Evolutionary conservation across 2,888 invertebrate species (phyloP).

Genomic region (Crocallis elinguaria): DNA sequence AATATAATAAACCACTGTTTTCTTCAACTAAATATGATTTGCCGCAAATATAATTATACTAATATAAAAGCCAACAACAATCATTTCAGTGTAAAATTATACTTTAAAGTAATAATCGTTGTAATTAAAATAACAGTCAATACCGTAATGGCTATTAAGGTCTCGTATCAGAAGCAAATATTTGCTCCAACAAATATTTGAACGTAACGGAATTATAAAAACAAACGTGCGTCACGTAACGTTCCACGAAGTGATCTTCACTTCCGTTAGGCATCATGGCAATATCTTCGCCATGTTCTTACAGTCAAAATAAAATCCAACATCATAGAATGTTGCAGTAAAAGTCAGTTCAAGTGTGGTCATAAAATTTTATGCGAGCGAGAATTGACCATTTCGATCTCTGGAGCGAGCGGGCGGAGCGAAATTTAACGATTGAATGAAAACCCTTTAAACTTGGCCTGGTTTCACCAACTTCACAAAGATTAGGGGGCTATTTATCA

Average conservation of each 20-base stretch:
- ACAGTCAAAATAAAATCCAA: constrained; percentile 30
- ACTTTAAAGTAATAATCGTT: too few relatives aligned
- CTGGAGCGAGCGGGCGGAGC: constrained; percentile 26
- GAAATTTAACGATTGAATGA: constrained; percentile 43
- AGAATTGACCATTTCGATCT: constrained; percentile 49
- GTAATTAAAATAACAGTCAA: too few relatives aligned
- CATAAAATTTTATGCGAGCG: constrained; percentile 50
- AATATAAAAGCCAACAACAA: too few relatives aligned
- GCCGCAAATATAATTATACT: too few relatives aligned
- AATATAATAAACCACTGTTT: too few relatives aligned
- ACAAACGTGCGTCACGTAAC: too few relatives aligned
- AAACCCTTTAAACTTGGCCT: constrained; percentile 21
- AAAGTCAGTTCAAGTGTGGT: constrained; percentile 40
- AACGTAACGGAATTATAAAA: too few relatives aligned
- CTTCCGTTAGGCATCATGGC: not conserved
- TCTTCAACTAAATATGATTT: too few relatives aligned
- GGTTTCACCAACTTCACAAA: constrained; percentile 1
- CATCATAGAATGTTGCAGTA: constrained; percentile 36
- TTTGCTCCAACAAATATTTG: too few relatives aligned
- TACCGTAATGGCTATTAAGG: too few relatives aligned
- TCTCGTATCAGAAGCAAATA: too few relatives aligned
- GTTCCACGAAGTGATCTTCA: not conserved
- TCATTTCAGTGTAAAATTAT: too few relatives aligned
- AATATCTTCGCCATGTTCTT: constrained; percentile 20
- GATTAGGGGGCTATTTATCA: not conserved